These are phyloP conservation scores for Prenolepis imparis DNA, from an alignment of 2,888 invertebrate species.

Conservation along the genomic window DNA sequence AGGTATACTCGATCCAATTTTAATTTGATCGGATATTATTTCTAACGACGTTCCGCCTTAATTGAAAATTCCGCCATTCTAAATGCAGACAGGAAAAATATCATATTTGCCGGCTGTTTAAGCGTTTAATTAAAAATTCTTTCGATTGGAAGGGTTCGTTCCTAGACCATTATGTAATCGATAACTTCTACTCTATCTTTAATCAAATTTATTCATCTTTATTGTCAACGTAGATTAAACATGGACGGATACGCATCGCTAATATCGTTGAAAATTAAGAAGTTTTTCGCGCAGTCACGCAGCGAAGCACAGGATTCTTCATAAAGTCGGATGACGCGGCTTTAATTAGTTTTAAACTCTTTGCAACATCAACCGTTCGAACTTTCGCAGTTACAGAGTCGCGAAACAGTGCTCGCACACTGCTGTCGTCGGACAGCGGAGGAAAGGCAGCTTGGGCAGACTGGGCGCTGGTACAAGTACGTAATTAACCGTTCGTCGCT, in stretches of 20 bases:
- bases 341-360: conserved; percentile 65
- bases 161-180: conserved; percentile 35
- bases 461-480: conserved; percentile 35
- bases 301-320: conserved; percentile 50
- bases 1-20: conserved; percentile 1
- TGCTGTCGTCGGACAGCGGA: conserved; percentile 43
- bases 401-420: conserved; percentile 33
- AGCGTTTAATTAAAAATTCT: conserved; percentile 57
- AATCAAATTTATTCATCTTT: conserved; percentile 42
- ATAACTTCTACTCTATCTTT: conserved; percentile 21
- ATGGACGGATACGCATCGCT: conserved; percentile 26
- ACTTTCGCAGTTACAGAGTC: conserved; percentile 41
- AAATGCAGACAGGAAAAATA: conserved; percentile 21
- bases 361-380: conserved; percentile 54
- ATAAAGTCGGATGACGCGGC: conserved; percentile 47
- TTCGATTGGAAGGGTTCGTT: conserved; percentile 3
- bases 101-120: conserved; percentile 43
- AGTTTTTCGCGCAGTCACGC: conserved; percentile 52
- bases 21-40: not conserved
- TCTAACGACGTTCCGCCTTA: conserved; percentile 7
- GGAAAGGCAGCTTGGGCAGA: conserved; percentile 34
- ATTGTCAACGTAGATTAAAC: conserved; percentile 44
- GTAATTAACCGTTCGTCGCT: conserved; percentile 56
- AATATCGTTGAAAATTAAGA: conserved; percentile 42
- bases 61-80: conserved; percentile 36